Base-by-base conservation (phyloP, 2,888 invertebrate genomes). In the Smittia aterrima region DNA sequence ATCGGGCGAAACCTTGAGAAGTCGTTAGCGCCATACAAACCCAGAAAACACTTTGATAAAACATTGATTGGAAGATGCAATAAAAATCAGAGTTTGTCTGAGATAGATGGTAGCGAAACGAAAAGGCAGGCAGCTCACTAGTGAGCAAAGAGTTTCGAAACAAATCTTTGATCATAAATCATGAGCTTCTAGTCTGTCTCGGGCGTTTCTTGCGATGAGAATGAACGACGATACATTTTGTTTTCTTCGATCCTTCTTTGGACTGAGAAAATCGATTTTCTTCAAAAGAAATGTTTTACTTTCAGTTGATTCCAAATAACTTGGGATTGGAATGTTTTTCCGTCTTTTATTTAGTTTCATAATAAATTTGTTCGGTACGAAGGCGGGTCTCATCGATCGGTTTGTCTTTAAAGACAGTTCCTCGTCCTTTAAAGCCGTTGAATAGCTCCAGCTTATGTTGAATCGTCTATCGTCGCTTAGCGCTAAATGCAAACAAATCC, bases 251-350 rank as follows among this genome's bases (percentile, higher is more conserved):
- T 68, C 25, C 25, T 47, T 41, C 16, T 20, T 47, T 47, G 20
- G 7, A 41, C 47, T 68, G 25, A 68, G 70, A 70, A 47, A 70
- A 70, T 70, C 70, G 70, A 70, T 70, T 70, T 70, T 54, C 53
- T 11, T 53, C 13, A 22, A 20, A 24, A 22, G 22, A 58, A 9
- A 18, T 58, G 3, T 20, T 41, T 67, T 13, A 9, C 7, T 24
- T 32, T 70, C 47, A 20, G 40, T 38, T 41, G 41, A 40, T 41
- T 70, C 16, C 25, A 13, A 6, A 18, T 6, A 22, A 58, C 41
- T 40, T 47, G 66, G 66, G 20, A 66, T n/a, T n/a, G n/a, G n/a
- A 47, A 16, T 16, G 18, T 25, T 70, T 16, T 54, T 27, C 27
- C 32, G 70, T 53, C 53, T 70, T 70, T 25, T 70, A 13, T 54